Conservation (phyloP, 2,888 invertebrate species). For the Drosophila kambysellisi region DNA sequence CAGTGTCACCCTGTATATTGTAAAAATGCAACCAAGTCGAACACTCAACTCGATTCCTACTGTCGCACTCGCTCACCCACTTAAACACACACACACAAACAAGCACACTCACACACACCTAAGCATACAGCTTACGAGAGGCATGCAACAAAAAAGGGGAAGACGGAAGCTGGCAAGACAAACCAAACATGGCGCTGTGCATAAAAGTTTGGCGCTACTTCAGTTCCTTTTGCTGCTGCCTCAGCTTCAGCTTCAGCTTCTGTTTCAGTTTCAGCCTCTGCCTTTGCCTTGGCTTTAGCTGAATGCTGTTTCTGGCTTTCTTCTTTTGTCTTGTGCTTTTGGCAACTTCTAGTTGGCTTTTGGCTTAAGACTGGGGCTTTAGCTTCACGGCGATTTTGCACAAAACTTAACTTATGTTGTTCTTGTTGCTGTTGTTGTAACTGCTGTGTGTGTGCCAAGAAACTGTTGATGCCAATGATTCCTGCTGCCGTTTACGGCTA, state of each 20-base stretch:
- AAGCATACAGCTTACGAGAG: conserved; percentile 43
- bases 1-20: conserved; percentile 37
- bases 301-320: conserved; percentile 25
- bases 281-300: conserved; percentile 19
- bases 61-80: conserved; percentile 38
- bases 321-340: conserved; percentile 70
- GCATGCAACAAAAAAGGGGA: conserved; percentile 54
- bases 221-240: conserved; percentile 24
- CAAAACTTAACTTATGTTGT: conserved; percentile 54
- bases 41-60: conserved; percentile 22
- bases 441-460: conserved; percentile 20
- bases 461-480: conserved; percentile 42
- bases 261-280: conserved; percentile 15
- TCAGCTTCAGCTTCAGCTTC: conserved; percentile 17
- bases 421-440: conserved; percentile 22
- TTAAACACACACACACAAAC: conserved; percentile 27
- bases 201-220: conserved; percentile 74
- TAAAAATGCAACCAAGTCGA: conserved; percentile 45
- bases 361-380: conserved; percentile 79
- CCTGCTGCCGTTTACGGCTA: conserved; percentile 33
- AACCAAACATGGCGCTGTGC: conserved; percentile 83
- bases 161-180: conserved; percentile 83
- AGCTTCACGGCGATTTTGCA: conserved; percentile 60
- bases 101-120: conserved; percentile 10
- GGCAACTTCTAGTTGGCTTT: conserved; percentile 77